phyloP scores from a whole-genome alignment of 1,140 invertebrate species.

The Macrocentrus cingulum region DNA sequence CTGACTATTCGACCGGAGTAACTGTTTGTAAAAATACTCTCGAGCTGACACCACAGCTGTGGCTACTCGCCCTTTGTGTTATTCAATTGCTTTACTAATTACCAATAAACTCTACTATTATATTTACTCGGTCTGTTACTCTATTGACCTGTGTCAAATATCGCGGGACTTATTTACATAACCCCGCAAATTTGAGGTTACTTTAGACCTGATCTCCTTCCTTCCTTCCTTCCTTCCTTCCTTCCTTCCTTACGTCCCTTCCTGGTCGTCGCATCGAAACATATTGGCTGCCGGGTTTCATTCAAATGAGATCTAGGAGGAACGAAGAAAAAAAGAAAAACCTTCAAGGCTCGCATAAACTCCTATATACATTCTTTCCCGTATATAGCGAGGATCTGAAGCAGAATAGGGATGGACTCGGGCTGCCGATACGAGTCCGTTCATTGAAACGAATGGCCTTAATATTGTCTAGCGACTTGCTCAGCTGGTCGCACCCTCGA shows the following conservation, averaged over 20 bases:
- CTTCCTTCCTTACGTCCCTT: constrained; percentile 28
- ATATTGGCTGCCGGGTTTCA: constrained; percentile 46
- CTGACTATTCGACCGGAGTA: no score
- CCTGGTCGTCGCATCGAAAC: constrained; percentile 33
- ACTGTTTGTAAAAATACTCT: no score
- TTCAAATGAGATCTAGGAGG: constrained; percentile 49
- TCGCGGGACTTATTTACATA: no score
- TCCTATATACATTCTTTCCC: constrained; percentile 40
- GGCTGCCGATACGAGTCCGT: constrained; percentile 42
- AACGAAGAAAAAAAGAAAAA: constrained; percentile 30
- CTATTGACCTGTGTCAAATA: no score
- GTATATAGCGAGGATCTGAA: constrained; percentile 19
- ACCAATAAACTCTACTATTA: no score
- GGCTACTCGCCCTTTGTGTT: no score
- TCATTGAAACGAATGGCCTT: no score
- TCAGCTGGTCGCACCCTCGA: constrained; percentile 27
- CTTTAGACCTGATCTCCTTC: no score
- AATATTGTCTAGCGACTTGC: constrained; percentile 41
- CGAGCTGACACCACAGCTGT: no score
- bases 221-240: constrained; percentile 33
- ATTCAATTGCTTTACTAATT: no score
- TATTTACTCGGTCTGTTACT: no score
- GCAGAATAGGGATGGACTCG: constrained; percentile 35
- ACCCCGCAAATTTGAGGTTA: no score
- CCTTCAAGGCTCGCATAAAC: constrained; percentile 44